Evolutionary conservation across 2,888 invertebrate genomes (phyloP).

Genomic region (Coleophora flavipennella): DNA sequence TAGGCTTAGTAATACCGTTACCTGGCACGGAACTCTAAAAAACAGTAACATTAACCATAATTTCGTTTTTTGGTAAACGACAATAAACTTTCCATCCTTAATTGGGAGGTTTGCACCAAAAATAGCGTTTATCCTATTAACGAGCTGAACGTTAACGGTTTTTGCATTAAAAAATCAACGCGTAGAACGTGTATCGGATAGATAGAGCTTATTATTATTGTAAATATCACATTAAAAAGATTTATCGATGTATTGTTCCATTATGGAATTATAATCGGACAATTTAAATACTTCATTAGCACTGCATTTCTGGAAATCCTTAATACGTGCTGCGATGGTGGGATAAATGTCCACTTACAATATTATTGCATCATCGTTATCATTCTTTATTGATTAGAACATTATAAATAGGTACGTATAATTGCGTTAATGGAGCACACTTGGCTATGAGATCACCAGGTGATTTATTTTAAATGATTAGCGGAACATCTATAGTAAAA

Average conservation of each 20-base stretch:
- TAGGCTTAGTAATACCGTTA: no score
- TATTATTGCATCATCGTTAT: not conserved
- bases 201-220: no score
- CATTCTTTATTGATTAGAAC: constrained; percentile 4
- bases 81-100: constrained; percentile 34
- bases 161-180: constrained; percentile 24
- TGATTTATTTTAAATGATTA: constrained; percentile 7
- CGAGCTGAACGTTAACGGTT: constrained; percentile 14
- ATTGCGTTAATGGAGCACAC: constrained; percentile 15
- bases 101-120: constrained; percentile 28
- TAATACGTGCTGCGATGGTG: constrained; percentile 1
- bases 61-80: constrained; percentile 36
- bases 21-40: no score
- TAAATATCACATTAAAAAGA: constrained; percentile 16
- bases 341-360: constrained; percentile 2
- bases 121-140: constrained; percentile 35
- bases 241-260: constrained; percentile 23
- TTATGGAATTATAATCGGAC: not conserved
- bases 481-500: constrained; percentile 5
- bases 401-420: constrained; percentile 12
- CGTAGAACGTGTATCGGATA: constrained; percentile 10
- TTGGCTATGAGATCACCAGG: constrained; percentile 17
- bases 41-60: constrained; percentile 20
- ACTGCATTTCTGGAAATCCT: constrained; percentile 4
- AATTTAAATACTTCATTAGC: not conserved